These are phyloP conservation scores for Propithecus coquereli DNA, from an alignment of 2,113 vertebrate genomes.

Conservation along the genomic window DNA sequence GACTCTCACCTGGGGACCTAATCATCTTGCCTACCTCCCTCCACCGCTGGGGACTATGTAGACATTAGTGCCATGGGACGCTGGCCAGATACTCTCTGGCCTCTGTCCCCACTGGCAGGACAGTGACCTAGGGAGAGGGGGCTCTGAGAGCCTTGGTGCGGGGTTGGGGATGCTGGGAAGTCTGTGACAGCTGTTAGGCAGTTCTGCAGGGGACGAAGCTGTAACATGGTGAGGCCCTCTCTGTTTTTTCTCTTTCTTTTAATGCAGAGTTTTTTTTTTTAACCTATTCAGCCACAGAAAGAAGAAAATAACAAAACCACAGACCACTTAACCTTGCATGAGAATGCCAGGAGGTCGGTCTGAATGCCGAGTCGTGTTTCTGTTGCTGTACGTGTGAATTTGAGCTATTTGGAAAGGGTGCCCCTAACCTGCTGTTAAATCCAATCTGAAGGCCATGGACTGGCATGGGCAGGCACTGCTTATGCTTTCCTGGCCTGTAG, in stretches of 20 bases:
- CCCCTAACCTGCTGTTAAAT: neutral
- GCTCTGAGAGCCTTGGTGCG: neutral
- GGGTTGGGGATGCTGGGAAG: neutral
- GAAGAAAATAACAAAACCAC: neutral
- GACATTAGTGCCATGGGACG: neutral
- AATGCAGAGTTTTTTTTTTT: slow-evolving; percentile 35
- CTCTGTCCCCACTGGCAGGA: neutral
- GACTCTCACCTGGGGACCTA: neutral
- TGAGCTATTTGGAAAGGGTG: neutral
- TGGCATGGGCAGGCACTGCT: neutral
- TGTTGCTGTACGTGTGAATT: neutral
- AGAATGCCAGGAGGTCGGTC: neutral
- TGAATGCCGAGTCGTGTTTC: neutral
- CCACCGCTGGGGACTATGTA: neutral
- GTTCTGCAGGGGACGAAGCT: neutral
- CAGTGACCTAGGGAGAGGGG: neutral
- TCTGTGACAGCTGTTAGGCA: neutral
- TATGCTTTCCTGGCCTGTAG: neutral
- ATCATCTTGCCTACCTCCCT: neutral
- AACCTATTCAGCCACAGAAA: neutral
- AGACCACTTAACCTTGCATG: neutral
- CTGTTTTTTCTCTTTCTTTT: neutral
- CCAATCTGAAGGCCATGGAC: neutral
- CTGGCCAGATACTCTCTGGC: neutral
- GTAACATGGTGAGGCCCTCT: neutral